A percentile compares a stretch with the other conserved stretches of the same genome.
Conservation (phyloP, 2,888 invertebrate genomes). For the Trachelus troglodyta region DNA sequence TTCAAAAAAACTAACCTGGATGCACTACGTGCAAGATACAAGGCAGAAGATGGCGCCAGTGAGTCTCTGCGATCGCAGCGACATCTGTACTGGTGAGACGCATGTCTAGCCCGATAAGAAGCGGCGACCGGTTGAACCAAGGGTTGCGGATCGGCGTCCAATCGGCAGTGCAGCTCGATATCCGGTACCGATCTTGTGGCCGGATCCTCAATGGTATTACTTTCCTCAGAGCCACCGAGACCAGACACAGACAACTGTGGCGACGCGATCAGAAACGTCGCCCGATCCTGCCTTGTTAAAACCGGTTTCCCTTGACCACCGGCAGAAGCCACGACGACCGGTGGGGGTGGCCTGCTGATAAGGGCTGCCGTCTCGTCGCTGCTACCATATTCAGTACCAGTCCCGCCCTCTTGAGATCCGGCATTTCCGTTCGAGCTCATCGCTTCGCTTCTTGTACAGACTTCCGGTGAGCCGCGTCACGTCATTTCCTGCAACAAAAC, state of each 20-base stretch:
- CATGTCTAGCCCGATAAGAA: conserved; percentile 21
- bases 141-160: conserved; percentile 67
- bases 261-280: conserved; percentile 79
- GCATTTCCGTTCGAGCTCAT: conserved; percentile 61
- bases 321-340: conserved; percentile 56
- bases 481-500: conserved; percentile 53
- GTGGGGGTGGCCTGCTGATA: conserved; percentile 74
- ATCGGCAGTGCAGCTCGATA: conserved; percentile 82
- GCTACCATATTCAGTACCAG: conserved; percentile 67
- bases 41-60: conserved; percentile 80
- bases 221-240: conserved; percentile 83
- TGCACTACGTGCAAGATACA: conserved; percentile 85
- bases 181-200: conserved; percentile 84
- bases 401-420: conserved; percentile 55
- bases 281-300: conserved; percentile 87
- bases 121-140: conserved; percentile 31
- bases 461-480: conserved; percentile 34
- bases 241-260: conserved; percentile 76
- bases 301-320: conserved; percentile 74
- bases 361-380: conserved; percentile 87
- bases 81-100: conserved; percentile 67
- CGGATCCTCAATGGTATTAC: conserved; percentile 76
- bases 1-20: conserved; percentile 68
- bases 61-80: conserved; percentile 84
- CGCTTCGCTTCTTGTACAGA: conserved; percentile 33